These are phyloP conservation scores for Lamellibrachia satsuma DNA, from an alignment of 2,888 invertebrate genomes.

Conservation along the genomic window DNA sequence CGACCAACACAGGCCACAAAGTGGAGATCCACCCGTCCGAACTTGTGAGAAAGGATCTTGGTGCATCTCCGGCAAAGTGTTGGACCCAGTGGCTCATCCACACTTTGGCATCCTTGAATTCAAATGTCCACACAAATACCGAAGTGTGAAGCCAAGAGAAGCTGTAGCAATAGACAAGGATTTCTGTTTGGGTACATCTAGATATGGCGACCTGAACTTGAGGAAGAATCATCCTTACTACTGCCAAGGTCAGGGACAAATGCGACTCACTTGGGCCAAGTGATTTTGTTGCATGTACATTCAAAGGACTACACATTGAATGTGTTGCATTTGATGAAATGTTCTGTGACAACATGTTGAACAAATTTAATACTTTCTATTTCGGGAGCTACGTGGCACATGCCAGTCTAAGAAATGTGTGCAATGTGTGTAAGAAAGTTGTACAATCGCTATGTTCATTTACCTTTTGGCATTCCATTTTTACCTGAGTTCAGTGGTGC, in stretches of 20 bases:
- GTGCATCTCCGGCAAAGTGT: slow-evolving; percentile 27
- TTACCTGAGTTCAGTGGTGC: too few species aligned
- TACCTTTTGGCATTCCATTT: too few species aligned
- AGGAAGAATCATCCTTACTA: slow-evolving; percentile 19
- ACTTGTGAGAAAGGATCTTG: slow-evolving; percentile 22
- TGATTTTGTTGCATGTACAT: too few species aligned
- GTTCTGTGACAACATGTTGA: slow-evolving; percentile 8
- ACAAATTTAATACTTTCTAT: slow-evolving; percentile 24
- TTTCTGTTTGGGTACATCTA: background rate
- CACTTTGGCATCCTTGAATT: slow-evolving; percentile 27
- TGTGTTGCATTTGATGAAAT: too few species aligned
- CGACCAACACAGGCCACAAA: slow-evolving; percentile 22
- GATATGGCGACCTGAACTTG: background rate
- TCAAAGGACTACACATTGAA: too few species aligned
- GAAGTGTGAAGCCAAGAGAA: slow-evolving; percentile 20
- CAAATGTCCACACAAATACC: slow-evolving; percentile 26
- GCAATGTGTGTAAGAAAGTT: too few species aligned
- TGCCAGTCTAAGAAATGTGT: too few species aligned
- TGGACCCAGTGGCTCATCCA: slow-evolving; percentile 24
- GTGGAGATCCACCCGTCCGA: slow-evolving; percentile 20
- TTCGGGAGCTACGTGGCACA: slow-evolving; percentile 13
- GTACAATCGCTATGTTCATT: too few species aligned
- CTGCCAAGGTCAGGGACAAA: too few species aligned
- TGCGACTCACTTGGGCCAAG: too few species aligned
- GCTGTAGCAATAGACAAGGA: background rate